Evolutionary conservation across 1,140 invertebrate species (phyloP), one percentile per base, ranked within the genome.

Genomic region (Procambarus virginalis): DNA sequence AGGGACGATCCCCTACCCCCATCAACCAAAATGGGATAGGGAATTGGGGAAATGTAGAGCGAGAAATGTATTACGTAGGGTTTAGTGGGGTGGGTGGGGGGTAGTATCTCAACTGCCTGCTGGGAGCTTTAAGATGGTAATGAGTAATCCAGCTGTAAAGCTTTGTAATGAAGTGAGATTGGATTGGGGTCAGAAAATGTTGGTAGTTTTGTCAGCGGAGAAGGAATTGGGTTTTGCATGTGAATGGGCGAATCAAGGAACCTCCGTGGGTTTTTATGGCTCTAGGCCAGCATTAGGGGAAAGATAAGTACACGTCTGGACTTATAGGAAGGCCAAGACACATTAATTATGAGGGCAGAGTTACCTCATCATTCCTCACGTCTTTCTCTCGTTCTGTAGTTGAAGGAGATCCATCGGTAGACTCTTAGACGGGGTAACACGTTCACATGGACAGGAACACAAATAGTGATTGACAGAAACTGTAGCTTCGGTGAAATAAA

Each of bases 161-260:
- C 49, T 79, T 86, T 45, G 85, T 86, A 86, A 86, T 86, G 85
- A 86, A 86, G 60, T 78, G 77, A 86, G 77, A 86, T 86, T 86
- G 85, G 80, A 80, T 79, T 60, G 60, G 77, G 77, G 79, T 77
- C 79, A 58, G 68, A 55, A 79, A 79, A 79, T 86, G 77, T n/a
- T 14, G 48, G 48, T 45, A 68, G 51, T 58, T 84, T 84, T 73
- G 64, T 45, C 81, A 34, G 58, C 55, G 64, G 58, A 76, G 14
- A 22, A 79, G 76, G 77, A 86, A 55, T 78, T 86, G 46, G 75
- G 55, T 79, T 86, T 86, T 86, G 84, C 84, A 86, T 86, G 58
- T 86, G 77, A 68, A 78, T 86, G 55, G 85, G 14, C 64, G 77
- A 86, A 86, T 86, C 85, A 86, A 68, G 85, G 85, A 86, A 60